Base-by-base conservation (phyloP, 2,113 vertebrate genomes). In the Gulo gulo region DNA sequence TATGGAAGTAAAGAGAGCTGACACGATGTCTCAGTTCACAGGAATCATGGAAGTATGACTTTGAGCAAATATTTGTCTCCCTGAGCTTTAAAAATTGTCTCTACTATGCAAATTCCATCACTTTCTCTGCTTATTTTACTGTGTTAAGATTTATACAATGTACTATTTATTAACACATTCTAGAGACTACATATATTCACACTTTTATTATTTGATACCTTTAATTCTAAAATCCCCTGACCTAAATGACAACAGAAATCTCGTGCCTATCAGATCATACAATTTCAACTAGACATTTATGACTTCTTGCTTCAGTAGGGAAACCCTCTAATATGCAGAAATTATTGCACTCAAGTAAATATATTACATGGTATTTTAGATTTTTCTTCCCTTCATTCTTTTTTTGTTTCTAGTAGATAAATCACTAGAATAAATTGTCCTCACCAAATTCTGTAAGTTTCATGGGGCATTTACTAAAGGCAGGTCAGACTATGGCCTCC, bases 391-490 rank as follows among this genome's bases (percentile, higher is more conserved):
- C 6, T 84, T 76, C 4, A 47, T 69, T 45, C 14, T n/a, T 76
- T 91, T 95, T 79, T 65, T 67, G 26, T 91, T 94, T 95, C 76
- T 29, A 90, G 20, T 63, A 87, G 74, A 31, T 67, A 91, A 29
- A 57, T 71, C 65, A 88, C 65, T 71, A 86, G 11, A 69, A 88
- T 47, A 88, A 96, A 96, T 83, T 12, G 34, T 1, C 6, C 2
- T 84, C 67, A 20, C 10, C 36, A 86, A n/a, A 31, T 69, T 74
- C 26, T 85, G 7, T 29, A 91, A 81, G 91, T 96, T 90, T 80
- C 15, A 95, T 92, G 34, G 63, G 11, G 76, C 3, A 24, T 15
- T 6, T 81, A 82, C 84, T 93, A 78, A 67, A 47, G 94, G n/a
- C 84, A 94, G 21, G 20, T 52, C 52, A 96, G 73, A 96, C 26